These are phyloP conservation scores for Thaleichthys pacificus DNA, from an alignment of 2,797 vertebrate species.

Conservation along the genomic window DNA sequence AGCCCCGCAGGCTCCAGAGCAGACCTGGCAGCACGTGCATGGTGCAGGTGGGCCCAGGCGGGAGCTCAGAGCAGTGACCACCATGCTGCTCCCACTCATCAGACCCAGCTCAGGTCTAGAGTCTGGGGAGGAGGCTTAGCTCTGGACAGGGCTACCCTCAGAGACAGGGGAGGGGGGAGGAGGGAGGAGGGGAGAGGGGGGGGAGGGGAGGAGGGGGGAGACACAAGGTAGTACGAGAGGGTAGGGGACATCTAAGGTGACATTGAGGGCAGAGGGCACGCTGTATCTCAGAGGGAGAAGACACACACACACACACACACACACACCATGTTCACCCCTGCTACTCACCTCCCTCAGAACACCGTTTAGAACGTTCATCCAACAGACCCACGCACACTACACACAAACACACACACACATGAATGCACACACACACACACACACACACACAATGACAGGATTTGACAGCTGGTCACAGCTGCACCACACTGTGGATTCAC, in stretches of 20 bases:
- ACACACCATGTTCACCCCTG: not conserved
- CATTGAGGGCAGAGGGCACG: not conserved
- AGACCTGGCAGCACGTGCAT: no score
- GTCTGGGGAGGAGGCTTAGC: not conserved
- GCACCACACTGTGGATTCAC: not conserved
- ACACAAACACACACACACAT: constrained; percentile 8
- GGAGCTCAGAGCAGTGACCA: no score
- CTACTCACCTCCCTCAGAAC: not conserved
- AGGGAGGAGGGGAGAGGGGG: not conserved
- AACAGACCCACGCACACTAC: not conserved
- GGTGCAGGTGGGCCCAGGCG: no score
- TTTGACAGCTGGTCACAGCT: not conserved
- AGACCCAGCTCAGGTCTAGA: not conserved
- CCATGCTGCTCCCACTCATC: constrained; percentile 15
- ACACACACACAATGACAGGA: not conserved
- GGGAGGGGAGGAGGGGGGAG: no score
- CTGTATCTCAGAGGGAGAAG: not conserved
- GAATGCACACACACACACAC: not conserved
- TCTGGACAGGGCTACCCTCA: not conserved
- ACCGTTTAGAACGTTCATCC: not conserved
- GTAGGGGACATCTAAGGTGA: not conserved
- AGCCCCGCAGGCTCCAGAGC: no score
- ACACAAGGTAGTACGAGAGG: not conserved
- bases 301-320: not conserved
- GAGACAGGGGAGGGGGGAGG: not conserved